Conservation (phyloP, 2,888 invertebrate genomes). For the Andrena marginata region DNA sequence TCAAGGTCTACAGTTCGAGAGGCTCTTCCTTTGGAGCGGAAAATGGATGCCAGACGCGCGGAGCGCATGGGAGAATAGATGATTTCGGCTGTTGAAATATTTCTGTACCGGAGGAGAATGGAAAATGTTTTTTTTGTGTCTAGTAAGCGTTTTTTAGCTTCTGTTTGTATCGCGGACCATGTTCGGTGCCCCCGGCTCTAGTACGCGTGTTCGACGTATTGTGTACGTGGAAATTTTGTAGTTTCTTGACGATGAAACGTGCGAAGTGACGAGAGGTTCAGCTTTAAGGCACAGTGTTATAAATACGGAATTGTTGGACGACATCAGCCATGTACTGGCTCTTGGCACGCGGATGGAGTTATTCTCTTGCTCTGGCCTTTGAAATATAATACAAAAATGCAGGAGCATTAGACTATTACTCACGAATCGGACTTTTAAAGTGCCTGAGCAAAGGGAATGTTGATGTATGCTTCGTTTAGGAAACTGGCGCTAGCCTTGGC, state of each 20-base stretch:
- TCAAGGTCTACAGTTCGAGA: conserved; percentile 3
- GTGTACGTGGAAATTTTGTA: not conserved
- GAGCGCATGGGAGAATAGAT: no score
- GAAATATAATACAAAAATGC: not conserved
- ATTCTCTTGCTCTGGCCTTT: not conserved
- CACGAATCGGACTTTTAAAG: not conserved
- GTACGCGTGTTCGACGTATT: not conserved
- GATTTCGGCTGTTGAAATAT: no score
- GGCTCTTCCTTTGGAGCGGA: not conserved
- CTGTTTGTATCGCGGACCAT: not conserved
- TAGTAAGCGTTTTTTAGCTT: no score
- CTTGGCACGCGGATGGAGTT: conserved; percentile 2
- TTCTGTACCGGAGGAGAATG: no score
- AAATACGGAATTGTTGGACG: conserved; percentile 26
- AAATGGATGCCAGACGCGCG: no score
- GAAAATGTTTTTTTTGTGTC: no score
- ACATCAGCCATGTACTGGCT: conserved; percentile 1
- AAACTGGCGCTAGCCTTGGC: not conserved
- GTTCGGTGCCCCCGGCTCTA: not conserved
- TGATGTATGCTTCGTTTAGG: not conserved
- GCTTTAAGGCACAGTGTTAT: conserved; percentile 8
- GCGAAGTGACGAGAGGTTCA: not conserved
- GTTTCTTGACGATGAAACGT: not conserved
- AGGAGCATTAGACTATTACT: conserved; percentile 4
- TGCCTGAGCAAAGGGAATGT: not conserved